These are phyloP conservation scores for Nipponia nippon DNA, from an alignment of 2,113 vertebrate genomes.

Conservation along the genomic window DNA sequence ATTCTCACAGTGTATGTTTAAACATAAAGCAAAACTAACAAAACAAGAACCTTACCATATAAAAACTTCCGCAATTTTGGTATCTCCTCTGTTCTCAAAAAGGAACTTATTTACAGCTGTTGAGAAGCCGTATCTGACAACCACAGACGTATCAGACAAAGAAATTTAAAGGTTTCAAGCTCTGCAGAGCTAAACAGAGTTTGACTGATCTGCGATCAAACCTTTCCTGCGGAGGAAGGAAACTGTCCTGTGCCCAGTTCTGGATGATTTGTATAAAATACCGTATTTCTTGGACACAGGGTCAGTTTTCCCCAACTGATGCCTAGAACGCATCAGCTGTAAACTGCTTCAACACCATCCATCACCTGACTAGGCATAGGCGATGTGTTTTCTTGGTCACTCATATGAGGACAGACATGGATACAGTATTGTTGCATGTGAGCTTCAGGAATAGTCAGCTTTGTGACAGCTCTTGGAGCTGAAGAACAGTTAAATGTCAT, in stretches of 20 bases:
- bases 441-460: background rate
- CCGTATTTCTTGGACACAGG: background rate
- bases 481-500: background rate
- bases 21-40: background rate
- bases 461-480: background rate
- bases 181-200: background rate
- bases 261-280: background rate
- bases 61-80: no score
- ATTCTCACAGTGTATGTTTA: background rate
- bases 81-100: background rate
- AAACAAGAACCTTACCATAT: background rate
- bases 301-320: background rate
- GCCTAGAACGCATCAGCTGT: background rate
- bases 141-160: background rate
- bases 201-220: background rate
- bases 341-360: background rate
- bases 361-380: background rate
- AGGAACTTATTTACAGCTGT: background rate
- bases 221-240: background rate
- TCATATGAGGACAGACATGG: background rate
- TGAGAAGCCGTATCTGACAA: background rate
- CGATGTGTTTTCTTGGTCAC: background rate
- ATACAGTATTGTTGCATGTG: rapidly evolving
- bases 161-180: background rate
- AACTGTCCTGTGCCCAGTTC: background rate